These are phyloP conservation scores for Cyanoramphus novaezelandiae DNA, from an alignment of 2,113 vertebrate species.

Conservation along the genomic window DNA sequence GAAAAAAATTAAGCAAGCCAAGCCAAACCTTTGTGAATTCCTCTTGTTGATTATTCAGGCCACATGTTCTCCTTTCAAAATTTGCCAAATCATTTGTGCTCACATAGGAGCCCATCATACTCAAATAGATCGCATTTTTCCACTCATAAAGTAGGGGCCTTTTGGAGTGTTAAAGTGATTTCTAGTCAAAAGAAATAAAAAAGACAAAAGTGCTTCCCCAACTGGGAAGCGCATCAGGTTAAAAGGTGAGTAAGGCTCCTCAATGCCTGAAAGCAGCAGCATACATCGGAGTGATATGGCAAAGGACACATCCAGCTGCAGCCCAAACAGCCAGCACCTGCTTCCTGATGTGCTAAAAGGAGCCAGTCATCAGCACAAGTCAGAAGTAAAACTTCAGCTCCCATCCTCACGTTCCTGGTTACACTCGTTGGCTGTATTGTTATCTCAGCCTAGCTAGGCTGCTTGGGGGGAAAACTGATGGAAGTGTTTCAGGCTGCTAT, in stretches of 20 bases:
- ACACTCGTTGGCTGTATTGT: not conserved
- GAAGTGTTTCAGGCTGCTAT: not conserved
- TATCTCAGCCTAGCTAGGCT: not conserved
- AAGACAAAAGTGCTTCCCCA: not conserved
- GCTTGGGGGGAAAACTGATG: not conserved
- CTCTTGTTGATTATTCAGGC: constrained; percentile 60
- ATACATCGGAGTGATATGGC: fast-evolving
- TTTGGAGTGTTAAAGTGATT: not conserved
- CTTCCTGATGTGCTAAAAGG: not conserved
- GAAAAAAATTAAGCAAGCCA: constrained; percentile 26
- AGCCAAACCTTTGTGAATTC: constrained; percentile 60
- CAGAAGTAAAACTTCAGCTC: not conserved
- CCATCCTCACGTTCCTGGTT: not conserved
- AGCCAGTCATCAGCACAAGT: not conserved
- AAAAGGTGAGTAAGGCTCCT: not conserved
- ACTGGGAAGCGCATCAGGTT: not conserved
- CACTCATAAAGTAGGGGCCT: not conserved
- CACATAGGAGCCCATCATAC: not conserved
- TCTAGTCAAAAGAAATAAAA: not conserved
- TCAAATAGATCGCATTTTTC: constrained; percentile 22
- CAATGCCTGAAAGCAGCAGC: not conserved
- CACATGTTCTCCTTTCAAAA: constrained; percentile 57
- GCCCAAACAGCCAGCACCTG: not conserved
- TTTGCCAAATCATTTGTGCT: constrained; percentile 48
- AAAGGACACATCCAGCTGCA: not conserved